Conservation (phyloP, 1,140 invertebrate species). For the Sminthurides bifidus region DNA sequence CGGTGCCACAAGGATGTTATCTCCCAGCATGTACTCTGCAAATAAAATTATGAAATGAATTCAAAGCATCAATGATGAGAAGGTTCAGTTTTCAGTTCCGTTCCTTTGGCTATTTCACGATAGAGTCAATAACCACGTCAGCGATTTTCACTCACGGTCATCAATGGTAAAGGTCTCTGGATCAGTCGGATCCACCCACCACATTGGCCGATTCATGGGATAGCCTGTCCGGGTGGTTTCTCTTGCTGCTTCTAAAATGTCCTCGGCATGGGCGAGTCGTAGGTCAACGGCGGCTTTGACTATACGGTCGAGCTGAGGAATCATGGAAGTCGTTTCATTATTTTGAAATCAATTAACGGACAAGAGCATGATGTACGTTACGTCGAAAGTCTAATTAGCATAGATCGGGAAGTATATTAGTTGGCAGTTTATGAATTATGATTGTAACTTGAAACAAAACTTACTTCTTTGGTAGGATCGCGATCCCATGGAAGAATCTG, state of each 20-base stretch:
- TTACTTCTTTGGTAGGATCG: too few species aligned
- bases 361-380: background rate
- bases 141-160: slow-evolving; percentile 24
- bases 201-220: slow-evolving; percentile 2
- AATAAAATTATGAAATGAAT: background rate
- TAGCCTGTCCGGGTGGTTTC: background rate
- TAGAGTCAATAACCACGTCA: background rate
- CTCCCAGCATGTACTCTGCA: slow-evolving; percentile 69
- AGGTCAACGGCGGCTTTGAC: background rate
- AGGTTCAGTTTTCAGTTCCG: too few species aligned
- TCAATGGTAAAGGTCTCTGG: slow-evolving; percentile 37
- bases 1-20: slow-evolving; percentile 73
- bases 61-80: slow-evolving; percentile 35
- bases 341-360: background rate
- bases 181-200: slow-evolving; percentile 48
- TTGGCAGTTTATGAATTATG: background rate
- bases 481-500: too few species aligned
- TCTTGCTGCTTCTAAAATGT: background rate
- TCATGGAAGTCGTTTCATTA: background rate
- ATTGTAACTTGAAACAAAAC: background rate
- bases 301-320: background rate
- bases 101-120: too few species aligned
- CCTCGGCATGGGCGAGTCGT: background rate
- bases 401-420: background rate
- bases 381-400: background rate